phyloP scores from a whole-genome alignment of 2,113 vertebrate species.

The Coryphaenoides rupestris region DNA sequence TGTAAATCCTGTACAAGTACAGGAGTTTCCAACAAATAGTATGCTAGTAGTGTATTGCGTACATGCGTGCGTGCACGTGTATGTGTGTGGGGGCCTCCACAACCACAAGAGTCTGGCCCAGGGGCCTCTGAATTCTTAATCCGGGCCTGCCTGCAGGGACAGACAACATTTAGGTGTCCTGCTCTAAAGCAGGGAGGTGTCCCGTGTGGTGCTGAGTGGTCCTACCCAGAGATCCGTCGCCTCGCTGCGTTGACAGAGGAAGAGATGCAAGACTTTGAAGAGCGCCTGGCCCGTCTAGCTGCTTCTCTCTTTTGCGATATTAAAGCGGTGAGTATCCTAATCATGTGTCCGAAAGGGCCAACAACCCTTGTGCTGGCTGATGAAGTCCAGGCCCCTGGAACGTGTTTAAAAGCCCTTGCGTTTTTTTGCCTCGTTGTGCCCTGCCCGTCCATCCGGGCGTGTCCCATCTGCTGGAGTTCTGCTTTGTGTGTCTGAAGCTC shows the following conservation, averaged over 20 bases:
- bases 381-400: too few species aligned
- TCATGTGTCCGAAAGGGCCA: background rate
- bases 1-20: too few species aligned
- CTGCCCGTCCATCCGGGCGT: constrained; percentile 67
- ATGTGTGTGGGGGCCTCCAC: too few species aligned
- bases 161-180: constrained; percentile 65
- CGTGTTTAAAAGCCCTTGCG: too few species aligned
- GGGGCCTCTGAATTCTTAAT: too few species aligned
- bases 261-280: constrained; percentile 71
- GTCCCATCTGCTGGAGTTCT: constrained; percentile 75
- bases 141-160: constrained; percentile 60
- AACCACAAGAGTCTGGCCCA: too few species aligned
- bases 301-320: constrained; percentile 62
- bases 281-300: constrained; percentile 55
- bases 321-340: constrained; percentile 55
- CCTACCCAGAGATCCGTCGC: constrained; percentile 66
- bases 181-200: constrained; percentile 39
- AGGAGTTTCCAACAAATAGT: too few species aligned
- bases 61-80: too few species aligned
- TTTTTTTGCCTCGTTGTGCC: too few species aligned
- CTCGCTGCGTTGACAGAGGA: constrained; percentile 61
- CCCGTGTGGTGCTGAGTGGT: constrained; percentile 51
- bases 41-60: too few species aligned
- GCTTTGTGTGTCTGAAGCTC: constrained; percentile 71
- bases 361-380: too few species aligned